Conservation (phyloP, 2,888 invertebrate species). For the Pandemis cinnamomeana region DNA sequence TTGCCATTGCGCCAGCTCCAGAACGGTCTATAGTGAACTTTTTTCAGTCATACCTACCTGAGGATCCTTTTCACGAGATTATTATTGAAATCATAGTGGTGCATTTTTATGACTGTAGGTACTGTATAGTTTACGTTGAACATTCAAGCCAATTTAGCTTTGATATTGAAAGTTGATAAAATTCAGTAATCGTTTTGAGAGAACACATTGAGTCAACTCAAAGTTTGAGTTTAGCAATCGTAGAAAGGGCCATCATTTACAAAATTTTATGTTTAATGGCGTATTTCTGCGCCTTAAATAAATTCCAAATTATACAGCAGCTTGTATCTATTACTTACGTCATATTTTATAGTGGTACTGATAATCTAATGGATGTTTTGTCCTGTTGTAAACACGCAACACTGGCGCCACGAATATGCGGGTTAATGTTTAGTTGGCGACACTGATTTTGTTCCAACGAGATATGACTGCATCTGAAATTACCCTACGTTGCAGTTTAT, state of each 20-base stretch:
- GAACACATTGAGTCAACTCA: background rate
- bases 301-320: conserved; percentile 18
- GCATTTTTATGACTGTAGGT: too few relatives aligned
- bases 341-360: conserved; percentile 19
- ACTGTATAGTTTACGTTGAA: too few relatives aligned
- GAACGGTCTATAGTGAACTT: too few relatives aligned
- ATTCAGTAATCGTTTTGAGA: background rate
- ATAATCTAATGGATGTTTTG: conserved; percentile 41
- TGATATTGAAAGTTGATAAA: too few relatives aligned
- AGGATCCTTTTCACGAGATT: too few relatives aligned
- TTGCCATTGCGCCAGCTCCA: too few relatives aligned
- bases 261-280: background rate
- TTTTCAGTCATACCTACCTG: too few relatives aligned
- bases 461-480: conserved; percentile 56
- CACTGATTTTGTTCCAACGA: conserved; percentile 28
- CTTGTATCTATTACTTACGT: conserved; percentile 26
- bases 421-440: conserved; percentile 63
- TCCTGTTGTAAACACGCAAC: conserved; percentile 56
- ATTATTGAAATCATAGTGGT: too few relatives aligned
- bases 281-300: conserved; percentile 26
- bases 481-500: conserved; percentile 58
- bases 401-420: conserved; percentile 72
- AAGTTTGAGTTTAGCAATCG: background rate
- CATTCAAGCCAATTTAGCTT: background rate
- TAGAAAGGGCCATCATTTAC: background rate